These are phyloP conservation scores for Parazoanthus swiftii DNA, from an alignment of 92 coral and sea anemone genomes.

Conservation along the genomic window DNA sequence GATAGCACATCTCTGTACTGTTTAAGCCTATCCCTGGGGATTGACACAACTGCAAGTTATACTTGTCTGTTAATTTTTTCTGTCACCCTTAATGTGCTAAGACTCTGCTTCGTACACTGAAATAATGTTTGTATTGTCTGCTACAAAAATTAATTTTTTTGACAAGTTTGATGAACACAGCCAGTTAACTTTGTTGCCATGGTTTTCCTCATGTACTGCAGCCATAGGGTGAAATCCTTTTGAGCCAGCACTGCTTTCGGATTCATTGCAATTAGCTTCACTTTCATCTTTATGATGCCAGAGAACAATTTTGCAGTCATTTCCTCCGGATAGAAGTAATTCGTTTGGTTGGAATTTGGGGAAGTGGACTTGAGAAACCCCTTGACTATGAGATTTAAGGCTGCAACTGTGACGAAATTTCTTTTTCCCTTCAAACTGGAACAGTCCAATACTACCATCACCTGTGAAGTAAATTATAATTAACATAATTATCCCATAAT, in stretches of 20 bases:
- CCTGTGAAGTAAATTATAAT: constrained; percentile 53
- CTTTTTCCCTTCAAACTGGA: constrained; percentile 89
- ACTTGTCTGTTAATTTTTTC: too few species aligned
- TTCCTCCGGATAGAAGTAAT: constrained; percentile 78
- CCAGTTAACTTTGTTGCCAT: constrained; percentile 91
- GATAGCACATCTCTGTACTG: too few species aligned
- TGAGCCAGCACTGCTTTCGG: constrained; percentile 10
- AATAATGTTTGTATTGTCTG: constrained; percentile 76
- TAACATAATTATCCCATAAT: not conserved
- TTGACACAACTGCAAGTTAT: too few species aligned
- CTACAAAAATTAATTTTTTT: constrained; percentile 66
- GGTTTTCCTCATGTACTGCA: constrained; percentile 54
- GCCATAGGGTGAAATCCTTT: not conserved
- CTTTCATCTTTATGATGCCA: constrained; percentile 59
- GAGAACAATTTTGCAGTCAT: constrained; percentile 77
- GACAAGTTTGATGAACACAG: constrained; percentile 57
- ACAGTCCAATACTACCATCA: constrained; percentile 80
- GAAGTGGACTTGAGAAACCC: constrained; percentile 87
- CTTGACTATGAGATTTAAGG: constrained; percentile 68
- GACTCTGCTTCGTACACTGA: constrained; percentile 66
- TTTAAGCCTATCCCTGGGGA: too few species aligned
- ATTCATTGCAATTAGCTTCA: constrained; percentile 27
- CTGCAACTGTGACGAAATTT: constrained; percentile 54
- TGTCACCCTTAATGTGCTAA: not conserved
- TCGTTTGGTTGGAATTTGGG: constrained; percentile 54